Conservation (phyloP, 2,797 vertebrate species). For the Garrulus glandarius region DNA sequence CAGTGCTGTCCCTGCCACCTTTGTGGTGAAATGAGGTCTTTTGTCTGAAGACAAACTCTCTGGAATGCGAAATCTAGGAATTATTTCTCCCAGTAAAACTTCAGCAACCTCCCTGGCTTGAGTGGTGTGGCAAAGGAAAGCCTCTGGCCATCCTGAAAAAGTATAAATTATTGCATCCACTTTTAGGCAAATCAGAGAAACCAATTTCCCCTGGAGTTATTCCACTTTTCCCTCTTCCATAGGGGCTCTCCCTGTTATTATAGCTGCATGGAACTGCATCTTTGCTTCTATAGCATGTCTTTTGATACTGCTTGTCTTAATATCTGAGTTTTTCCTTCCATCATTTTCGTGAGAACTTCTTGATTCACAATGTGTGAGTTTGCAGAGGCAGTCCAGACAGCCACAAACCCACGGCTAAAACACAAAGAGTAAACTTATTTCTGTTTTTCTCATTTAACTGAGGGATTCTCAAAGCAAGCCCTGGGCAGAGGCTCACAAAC, state of each 20-base stretch:
- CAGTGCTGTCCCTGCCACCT: neutral
- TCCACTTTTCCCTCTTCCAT: fast-evolving
- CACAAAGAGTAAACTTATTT: neutral
- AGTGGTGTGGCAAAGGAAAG: neutral
- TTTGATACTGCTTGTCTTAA: neutral
- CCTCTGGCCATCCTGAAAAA: neutral
- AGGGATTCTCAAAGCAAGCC: neutral
- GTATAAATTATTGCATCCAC: neutral
- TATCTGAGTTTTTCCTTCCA: neutral
- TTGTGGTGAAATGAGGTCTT: neutral
- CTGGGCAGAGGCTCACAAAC: neutral
- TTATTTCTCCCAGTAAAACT: neutral
- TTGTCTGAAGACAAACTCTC: neutral
- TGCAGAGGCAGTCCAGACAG: neutral
- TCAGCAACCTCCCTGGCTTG: neutral
- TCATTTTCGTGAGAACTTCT: neutral
- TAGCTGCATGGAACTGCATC: neutral
- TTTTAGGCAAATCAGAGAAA: neutral
- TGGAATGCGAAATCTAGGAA: neutral
- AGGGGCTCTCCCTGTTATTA: neutral
- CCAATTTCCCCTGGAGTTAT: neutral
- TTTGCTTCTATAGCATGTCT: neutral
- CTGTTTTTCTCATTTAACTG: neutral
- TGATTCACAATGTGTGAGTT: neutral
- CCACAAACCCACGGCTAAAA: neutral